Conservation (phyloP, 1,140 invertebrate species). For the Drosophila varians region DNA sequence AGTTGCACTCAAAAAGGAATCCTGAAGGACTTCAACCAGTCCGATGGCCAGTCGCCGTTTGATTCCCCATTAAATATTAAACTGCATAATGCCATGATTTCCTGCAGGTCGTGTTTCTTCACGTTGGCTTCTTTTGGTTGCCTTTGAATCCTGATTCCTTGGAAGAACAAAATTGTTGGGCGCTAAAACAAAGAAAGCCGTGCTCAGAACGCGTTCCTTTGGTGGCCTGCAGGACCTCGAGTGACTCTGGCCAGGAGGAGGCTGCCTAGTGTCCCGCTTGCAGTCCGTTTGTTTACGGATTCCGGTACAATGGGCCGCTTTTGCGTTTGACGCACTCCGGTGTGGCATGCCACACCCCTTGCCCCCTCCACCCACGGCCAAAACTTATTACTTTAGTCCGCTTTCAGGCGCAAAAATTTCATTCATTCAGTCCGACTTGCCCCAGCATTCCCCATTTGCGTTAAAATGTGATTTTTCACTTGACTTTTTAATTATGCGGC, state of each 20-base stretch:
- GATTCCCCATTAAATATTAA: slow-evolving; percentile 75
- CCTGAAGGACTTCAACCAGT: too few species aligned
- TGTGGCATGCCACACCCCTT: slow-evolving; percentile 41
- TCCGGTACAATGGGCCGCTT: slow-evolving; percentile 64
- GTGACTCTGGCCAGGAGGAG: slow-evolving; percentile 29
- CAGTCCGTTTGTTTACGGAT: slow-evolving; percentile 41
- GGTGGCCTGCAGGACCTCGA: slow-evolving; percentile 53
- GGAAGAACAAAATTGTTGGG: slow-evolving; percentile 59
- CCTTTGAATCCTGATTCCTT: slow-evolving; percentile 1
- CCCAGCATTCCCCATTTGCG: slow-evolving; percentile 43
- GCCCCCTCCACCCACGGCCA: neutral
- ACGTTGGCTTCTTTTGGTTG: slow-evolving; percentile 19
- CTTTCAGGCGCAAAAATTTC: slow-evolving; percentile 77
- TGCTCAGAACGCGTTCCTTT: slow-evolving; percentile 13
- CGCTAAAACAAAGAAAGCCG: slow-evolving; percentile 13
- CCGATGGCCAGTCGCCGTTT: slow-evolving; percentile 28
- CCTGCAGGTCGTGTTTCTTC: slow-evolving; percentile 43
- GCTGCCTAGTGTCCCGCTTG: slow-evolving; percentile 49
- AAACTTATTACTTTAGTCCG: slow-evolving; percentile 73
- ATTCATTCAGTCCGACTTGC: slow-evolving; percentile 53
- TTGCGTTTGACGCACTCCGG: slow-evolving; percentile 73
- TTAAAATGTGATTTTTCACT: slow-evolving; percentile 83
- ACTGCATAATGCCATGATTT: slow-evolving; percentile 68
- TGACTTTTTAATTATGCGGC: slow-evolving; percentile 83
- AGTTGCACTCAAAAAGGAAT: too few species aligned